A percentile compares a stretch with the other conserved stretches of the same genome.
phyloP scores from a whole-genome alignment of 2,888 invertebrate species.

The Callyntrura sp. region DNA sequence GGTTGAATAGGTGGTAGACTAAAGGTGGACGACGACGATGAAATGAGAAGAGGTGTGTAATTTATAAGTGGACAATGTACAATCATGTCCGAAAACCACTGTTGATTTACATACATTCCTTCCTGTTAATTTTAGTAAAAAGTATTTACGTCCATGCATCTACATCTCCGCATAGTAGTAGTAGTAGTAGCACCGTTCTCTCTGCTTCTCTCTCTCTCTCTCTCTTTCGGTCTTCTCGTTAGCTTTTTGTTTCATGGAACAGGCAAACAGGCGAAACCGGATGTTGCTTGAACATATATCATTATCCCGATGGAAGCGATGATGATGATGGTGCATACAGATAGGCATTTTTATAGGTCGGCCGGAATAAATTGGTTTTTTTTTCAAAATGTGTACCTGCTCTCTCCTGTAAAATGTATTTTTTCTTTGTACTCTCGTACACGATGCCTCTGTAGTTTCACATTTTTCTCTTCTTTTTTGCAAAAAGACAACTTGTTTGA shows the following conservation, averaged over 20 bases:
- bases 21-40: neutral
- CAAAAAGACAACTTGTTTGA: too few species aligned
- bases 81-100: constrained; percentile 17
- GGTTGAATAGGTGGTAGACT: constrained; percentile 27
- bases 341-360: neutral
- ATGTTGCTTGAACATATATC: constrained; percentile 55
- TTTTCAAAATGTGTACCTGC: neutral
- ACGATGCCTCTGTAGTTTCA: too few species aligned
- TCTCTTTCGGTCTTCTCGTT: neutral
- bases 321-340: neutral
- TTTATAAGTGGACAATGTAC: constrained; percentile 48
- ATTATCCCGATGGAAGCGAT: constrained; percentile 4
- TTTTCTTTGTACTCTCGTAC: neutral
- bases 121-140: constrained; percentile 43
- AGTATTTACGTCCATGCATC: neutral
- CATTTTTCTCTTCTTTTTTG: too few species aligned
- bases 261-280: constrained; percentile 52
- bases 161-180: neutral
- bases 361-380: neutral
- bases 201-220: neutral
- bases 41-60: constrained; percentile 48
- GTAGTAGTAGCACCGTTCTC: neutral
- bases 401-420: neutral
- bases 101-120: constrained; percentile 48
- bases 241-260: neutral